These are phyloP conservation scores for Lepus townsendii DNA, from an alignment of 2,797 vertebrate species.

Conservation along the genomic window DNA sequence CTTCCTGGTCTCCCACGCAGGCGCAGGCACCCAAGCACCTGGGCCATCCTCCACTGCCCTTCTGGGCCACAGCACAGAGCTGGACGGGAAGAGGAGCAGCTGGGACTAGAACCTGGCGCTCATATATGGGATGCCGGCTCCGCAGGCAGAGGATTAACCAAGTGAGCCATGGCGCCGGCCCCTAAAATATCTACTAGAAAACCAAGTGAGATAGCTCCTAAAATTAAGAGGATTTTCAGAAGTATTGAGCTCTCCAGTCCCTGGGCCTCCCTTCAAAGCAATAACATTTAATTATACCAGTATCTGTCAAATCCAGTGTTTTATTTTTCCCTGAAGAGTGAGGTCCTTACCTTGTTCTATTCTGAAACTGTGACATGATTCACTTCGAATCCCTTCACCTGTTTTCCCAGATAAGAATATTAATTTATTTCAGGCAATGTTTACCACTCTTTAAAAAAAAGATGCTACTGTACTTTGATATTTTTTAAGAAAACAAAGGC, in stretches of 20 bases:
- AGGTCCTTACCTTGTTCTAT: background rate
- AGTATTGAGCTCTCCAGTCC: background rate
- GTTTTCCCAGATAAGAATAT: slow-evolving; percentile 20
- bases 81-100: too few relatives aligned
- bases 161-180: too few relatives aligned
- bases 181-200: slow-evolving; percentile 23
- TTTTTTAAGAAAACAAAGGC: slow-evolving; percentile 34
- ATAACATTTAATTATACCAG: background rate
- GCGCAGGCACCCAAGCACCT: too few relatives aligned
- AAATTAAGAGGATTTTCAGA: background rate
- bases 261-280: background rate
- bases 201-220: background rate
- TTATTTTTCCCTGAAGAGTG: slow-evolving; percentile 22
- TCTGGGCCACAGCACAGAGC: too few relatives aligned
- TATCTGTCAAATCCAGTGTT: slow-evolving; percentile 6
- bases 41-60: too few relatives aligned
- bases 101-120: too few relatives aligned
- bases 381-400: background rate
- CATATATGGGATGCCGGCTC: too few relatives aligned
- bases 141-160: too few relatives aligned
- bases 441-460: background rate
- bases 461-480: background rate
- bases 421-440: slow-evolving; percentile 35
- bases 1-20: too few relatives aligned
- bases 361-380: background rate